Conservation (phyloP, 2,888 invertebrate species). For the Resseliella maxima region DNA sequence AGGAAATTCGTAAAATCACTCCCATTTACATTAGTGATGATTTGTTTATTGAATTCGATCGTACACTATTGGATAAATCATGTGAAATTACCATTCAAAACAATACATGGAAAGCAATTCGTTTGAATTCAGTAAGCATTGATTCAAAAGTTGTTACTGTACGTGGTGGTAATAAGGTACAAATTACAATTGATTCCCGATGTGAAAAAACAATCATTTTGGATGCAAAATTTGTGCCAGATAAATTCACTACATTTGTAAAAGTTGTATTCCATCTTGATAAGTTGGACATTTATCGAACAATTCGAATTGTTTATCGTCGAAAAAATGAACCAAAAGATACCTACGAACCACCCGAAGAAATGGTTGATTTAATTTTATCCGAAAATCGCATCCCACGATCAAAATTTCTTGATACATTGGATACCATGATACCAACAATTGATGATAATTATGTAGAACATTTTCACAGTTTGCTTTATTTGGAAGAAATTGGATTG, state of each 20-base stretch:
- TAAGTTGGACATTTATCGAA: background rate
- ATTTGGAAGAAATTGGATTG: constrained; percentile 84
- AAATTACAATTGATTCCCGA: background rate
- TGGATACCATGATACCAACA: background rate
- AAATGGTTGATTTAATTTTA: background rate
- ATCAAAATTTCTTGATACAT: background rate
- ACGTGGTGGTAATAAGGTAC: background rate
- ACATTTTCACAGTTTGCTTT: constrained; percentile 78
- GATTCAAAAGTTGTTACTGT: background rate
- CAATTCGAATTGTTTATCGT: background rate
- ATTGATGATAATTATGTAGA: constrained; percentile 72
- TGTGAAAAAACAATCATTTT: background rate
- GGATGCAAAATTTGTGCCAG: background rate
- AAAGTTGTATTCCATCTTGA: background rate
- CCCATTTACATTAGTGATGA: background rate
- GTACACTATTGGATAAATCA: background rate
- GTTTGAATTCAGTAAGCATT: background rate
- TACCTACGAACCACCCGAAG: background rate
- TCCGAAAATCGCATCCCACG: background rate
- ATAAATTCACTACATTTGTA: background rate
- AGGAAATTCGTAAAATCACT: background rate
- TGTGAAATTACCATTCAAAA: background rate
- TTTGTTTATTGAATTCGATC: background rate
- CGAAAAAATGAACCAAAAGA: background rate
- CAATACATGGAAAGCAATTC: background rate